These are phyloP conservation scores for Eumacrocentrus americanus DNA, from an alignment of 2,888 invertebrate species.

Conservation along the genomic window DNA sequence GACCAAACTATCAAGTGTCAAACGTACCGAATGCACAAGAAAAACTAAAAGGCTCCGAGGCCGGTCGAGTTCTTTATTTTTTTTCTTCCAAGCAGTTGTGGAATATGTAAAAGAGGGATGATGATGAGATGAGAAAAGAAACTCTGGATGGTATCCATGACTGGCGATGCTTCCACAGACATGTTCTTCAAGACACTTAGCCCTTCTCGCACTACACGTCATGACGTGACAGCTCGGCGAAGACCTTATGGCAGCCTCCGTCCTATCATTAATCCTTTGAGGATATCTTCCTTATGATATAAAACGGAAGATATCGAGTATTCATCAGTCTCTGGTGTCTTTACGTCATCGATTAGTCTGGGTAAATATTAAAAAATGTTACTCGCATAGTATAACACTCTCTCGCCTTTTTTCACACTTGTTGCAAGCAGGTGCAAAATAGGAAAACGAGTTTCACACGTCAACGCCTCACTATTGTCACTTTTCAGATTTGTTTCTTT, in stretches of 20 bases:
- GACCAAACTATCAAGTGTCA: conserved; percentile 55
- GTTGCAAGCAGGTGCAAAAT: conserved; percentile 14
- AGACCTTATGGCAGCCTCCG: neutral
- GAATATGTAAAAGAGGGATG: conserved; percentile 3
- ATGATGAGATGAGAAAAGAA: no score
- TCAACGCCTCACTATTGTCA: neutral
- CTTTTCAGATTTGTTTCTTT: neutral
- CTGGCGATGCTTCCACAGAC: conserved; percentile 28
- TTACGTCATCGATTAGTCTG: conserved; percentile 6
- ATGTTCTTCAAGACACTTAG: conserved; percentile 24
- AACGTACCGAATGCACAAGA: conserved; percentile 47
- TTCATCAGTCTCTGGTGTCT: neutral
- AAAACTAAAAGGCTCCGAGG: conserved; percentile 32
- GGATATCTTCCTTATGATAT: neutral
- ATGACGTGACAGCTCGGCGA: conserved; percentile 46
- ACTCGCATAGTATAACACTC: neutral
- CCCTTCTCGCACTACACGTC: conserved; percentile 35
- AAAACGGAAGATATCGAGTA: neutral
- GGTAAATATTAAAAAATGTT: conserved; percentile 14
- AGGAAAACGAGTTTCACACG: conserved; percentile 7
- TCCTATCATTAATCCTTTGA: neutral
- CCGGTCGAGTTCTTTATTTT: conserved; percentile 10
- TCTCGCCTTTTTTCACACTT: neutral
- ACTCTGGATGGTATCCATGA: conserved; percentile 35
- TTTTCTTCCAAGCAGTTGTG: conserved; percentile 8